Evolutionary conservation across 2,888 invertebrate species (phyloP).

Genomic region (Harpagoxenus sublaevis): DNA sequence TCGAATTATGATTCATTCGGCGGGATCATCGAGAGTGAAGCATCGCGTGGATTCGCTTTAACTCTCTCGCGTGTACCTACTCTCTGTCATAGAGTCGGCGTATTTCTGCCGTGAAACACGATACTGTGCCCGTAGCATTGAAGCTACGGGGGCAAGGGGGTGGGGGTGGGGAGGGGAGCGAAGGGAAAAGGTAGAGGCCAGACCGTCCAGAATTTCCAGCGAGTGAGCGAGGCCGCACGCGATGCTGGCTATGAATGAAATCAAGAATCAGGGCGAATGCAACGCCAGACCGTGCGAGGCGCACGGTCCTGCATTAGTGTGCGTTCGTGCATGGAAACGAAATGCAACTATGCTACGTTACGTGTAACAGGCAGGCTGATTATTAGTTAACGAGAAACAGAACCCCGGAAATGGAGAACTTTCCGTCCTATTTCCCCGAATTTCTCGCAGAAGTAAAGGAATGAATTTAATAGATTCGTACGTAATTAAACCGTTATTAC

Average conservation of each 20-base stretch:
- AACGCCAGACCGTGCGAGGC: neutral
- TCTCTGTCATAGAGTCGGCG: neutral
- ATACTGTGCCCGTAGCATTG: slow-evolving; percentile 16
- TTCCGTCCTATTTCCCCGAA: neutral
- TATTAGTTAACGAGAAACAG: slow-evolving; percentile 41
- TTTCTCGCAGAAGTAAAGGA: neutral
- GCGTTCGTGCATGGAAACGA: neutral
- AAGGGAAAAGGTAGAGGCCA: slow-evolving; percentile 15
- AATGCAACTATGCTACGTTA: slow-evolving; percentile 22
- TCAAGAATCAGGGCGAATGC: slow-evolving; percentile 41
- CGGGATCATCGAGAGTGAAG: slow-evolving; percentile 20
- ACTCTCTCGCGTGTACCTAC: slow-evolving; percentile 1
- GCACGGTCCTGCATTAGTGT: neutral
- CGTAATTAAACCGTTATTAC: slow-evolving; percentile 27
- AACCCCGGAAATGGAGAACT: slow-evolving; percentile 20
- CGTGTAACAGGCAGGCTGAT: slow-evolving; percentile 22
- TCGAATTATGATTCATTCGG: slow-evolving; percentile 2
- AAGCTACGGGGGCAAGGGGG: neutral
- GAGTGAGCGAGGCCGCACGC: slow-evolving; percentile 28
- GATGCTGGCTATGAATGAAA: slow-evolving; percentile 49
- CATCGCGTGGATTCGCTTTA: slow-evolving; percentile 23
- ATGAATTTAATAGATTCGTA: slow-evolving; percentile 8
- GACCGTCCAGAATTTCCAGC: slow-evolving; percentile 39
- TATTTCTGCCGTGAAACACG: slow-evolving; percentile 33
- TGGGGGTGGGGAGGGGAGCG: neutral